Evolutionary conservation across 1,140 invertebrate species (phyloP).

Genomic region (Doryteuthis pealeii): DNA sequence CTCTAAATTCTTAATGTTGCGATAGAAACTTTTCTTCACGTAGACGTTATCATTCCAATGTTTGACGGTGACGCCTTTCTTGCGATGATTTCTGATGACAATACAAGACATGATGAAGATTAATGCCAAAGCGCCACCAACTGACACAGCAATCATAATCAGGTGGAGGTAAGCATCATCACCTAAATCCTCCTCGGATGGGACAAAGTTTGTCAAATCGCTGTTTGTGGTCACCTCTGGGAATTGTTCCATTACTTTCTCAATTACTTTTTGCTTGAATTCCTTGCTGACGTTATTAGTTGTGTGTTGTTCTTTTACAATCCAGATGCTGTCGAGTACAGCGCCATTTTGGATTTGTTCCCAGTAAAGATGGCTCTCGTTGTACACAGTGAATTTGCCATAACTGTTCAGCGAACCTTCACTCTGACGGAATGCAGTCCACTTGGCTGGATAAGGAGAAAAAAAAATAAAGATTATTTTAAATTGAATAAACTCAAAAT

Average conservation of each 20-base stretch:
- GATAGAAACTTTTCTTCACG: conserved; percentile 25
- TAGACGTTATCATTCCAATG: conserved; percentile 30
- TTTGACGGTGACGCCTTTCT: conserved; percentile 7
- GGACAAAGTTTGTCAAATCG: conserved; percentile 18
- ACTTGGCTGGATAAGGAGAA: conserved; percentile 32
- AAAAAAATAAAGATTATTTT: neutral
- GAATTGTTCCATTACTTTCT: conserved; percentile 11
- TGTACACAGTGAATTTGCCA: conserved; percentile 77
- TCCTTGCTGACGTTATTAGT: conserved; percentile 25
- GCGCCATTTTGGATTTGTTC: conserved; percentile 77
- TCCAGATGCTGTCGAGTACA: conserved; percentile 42
- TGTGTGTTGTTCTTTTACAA: conserved; percentile 42
- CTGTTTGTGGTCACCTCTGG: conserved; percentile 22
- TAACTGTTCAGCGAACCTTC: conserved; percentile 71
- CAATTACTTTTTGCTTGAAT: conserved; percentile 29
- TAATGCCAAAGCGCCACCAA: conserved; percentile 14
- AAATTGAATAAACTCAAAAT: neutral
- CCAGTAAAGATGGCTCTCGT: conserved; percentile 84
- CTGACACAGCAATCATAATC: conserved; percentile 23
- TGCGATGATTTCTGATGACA: conserved; percentile 14
- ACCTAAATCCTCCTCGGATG: neutral
- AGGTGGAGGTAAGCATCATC: conserved; percentile 14
- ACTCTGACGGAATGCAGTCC: conserved; percentile 66
- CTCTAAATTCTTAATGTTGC: conserved; percentile 21
- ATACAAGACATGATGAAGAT: conserved; percentile 10